Evolutionary conservation across 2,113 vertebrate genomes (phyloP), one percentile per base, ranked within the genome.

Genomic region (Noturus placidus): DNA sequence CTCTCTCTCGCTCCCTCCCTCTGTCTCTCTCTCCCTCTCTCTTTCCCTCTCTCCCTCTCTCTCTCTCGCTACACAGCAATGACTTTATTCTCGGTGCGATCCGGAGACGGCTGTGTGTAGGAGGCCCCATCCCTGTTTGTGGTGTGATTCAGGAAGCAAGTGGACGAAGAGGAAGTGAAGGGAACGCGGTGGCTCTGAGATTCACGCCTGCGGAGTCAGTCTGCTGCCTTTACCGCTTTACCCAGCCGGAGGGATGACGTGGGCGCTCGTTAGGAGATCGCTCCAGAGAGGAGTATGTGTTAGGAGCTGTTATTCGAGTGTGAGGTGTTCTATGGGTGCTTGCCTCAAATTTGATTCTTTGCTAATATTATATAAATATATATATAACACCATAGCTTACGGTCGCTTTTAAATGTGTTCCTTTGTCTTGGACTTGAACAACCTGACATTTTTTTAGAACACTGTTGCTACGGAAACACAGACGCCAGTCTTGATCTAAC

Each of bases 41-140:
- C 69, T 72, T 15, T 0, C 69, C 10, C 33, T 72, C 69, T 22
- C 15, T 38, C 30, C 19, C 11, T 15, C 30, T 2, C 30, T 42
- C 35, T 46, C 72, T 42, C 57, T 70, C 77, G 42, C 30, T 69
- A 77, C 25, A 19, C 56, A 86, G 84, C 3, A 33, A 70, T 3
- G 33, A 67, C 72, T 86, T 46, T 46, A 38, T 77, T 69, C 78
- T 72, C 10, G 13, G 74, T 69, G n/a, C 35, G 76, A 69, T 86
- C 30, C 56, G 30, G 81, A 84, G 81, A 87, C 57, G 70, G 70
- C 86, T 83, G 87, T 83, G 81, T 87, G 87, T 87, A 83, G 87
- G 87, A 83, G 87, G 81, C 59, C 30, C 27, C 7, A n/a, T 87
- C 57, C 25, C 27, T 78, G 81, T 83, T 63, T 54, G 50, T 67